A percentile compares a stretch with the other conserved stretches of the same genome.
These are phyloP conservation scores for Drosophila recens DNA, from an alignment of 2,888 invertebrate genomes.

Conservation along the genomic window DNA sequence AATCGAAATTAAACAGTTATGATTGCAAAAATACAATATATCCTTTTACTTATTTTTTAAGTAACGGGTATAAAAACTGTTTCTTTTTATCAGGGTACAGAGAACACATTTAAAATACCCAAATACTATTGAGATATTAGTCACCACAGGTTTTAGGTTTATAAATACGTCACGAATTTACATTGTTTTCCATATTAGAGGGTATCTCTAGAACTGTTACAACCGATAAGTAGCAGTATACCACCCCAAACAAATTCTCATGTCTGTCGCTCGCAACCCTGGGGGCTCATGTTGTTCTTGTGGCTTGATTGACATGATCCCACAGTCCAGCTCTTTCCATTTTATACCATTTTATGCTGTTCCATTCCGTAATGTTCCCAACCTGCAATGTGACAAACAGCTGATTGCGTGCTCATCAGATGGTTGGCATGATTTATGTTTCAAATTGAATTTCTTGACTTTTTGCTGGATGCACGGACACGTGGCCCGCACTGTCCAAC, in stretches of 20 bases:
- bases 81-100: no score
- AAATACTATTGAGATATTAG: no score
- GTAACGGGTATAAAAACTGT: no score
- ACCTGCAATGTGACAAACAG: conserved; percentile 67
- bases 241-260: conserved; percentile 17
- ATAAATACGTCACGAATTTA: no score
- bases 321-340: conserved; percentile 4
- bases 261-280: conserved; percentile 35
- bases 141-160: no score
- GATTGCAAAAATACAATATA: not conserved
- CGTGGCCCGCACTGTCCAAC: conserved; percentile 45
- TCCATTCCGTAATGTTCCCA: conserved; percentile 13
- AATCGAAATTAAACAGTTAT: no score
- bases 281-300: conserved; percentile 47
- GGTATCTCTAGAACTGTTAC: not conserved
- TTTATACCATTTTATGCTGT: conserved; percentile 3
- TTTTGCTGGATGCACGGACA: conserved; percentile 45
- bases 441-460: conserved; percentile 79
- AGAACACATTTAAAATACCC: no score
- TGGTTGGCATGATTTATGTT: conserved; percentile 73
- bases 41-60: no score
- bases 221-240: not conserved
- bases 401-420: conserved; percentile 71
- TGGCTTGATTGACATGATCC: conserved; percentile 75
- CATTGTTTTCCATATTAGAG: not conserved